Evolutionary conservation across 2,797 vertebrate species (phyloP).

Genomic region (Myotis findleyi): DNA sequence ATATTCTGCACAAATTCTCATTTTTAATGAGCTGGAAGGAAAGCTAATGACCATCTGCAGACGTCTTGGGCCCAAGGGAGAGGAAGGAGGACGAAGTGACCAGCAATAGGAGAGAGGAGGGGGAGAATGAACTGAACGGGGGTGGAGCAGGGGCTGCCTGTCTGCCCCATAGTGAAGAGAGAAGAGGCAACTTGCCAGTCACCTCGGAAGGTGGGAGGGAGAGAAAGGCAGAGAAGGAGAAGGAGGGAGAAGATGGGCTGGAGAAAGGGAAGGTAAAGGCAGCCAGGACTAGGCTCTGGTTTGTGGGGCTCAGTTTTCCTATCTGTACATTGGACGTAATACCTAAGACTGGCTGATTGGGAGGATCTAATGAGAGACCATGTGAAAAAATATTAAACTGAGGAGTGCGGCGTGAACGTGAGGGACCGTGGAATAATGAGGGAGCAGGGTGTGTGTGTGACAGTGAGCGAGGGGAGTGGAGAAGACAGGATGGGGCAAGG

Average conservation of each 20-base stretch:
- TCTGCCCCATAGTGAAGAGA: neutral
- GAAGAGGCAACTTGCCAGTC: neutral
- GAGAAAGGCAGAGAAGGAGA: neutral
- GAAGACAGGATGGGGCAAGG: no score
- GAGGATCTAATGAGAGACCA: neutral
- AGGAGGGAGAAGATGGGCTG: neutral
- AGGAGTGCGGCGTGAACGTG: fast-evolving
- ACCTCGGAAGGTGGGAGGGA: neutral
- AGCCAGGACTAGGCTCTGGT: neutral
- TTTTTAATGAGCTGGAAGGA: slow-evolving; percentile 75
- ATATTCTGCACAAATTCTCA: slow-evolving; percentile 69
- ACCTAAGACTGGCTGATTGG: neutral
- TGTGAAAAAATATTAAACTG: neutral
- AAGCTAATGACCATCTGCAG: slow-evolving; percentile 63
- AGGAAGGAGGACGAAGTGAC: neutral
- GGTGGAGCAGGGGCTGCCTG: neutral
- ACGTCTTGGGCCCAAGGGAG: neutral
- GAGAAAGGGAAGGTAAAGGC: neutral
- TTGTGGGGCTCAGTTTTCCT: neutral
- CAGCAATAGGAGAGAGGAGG: neutral
- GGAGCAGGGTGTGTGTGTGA: no score
- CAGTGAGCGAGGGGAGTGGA: no score
- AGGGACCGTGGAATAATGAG: neutral
- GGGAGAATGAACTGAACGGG: neutral
- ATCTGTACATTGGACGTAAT: neutral